phyloP scores from a whole-genome alignment of 1,140 invertebrate species.

The Oedothorax gibbosus region DNA sequence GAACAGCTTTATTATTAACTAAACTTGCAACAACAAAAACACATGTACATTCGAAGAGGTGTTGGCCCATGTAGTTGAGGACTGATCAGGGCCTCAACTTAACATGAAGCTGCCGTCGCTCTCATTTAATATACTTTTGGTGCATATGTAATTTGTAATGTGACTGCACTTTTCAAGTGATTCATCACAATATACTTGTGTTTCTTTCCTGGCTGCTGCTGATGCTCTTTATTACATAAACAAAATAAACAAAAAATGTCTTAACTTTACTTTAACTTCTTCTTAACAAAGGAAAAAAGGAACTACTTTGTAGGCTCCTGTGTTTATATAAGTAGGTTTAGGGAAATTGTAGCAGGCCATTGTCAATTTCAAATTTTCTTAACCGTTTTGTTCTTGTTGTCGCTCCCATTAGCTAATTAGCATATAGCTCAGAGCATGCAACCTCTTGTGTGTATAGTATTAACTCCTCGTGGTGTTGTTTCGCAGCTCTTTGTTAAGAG shows the following conservation, averaged over 20 bases:
- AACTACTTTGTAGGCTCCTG: constrained; percentile 57
- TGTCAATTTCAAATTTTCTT: constrained; percentile 56
- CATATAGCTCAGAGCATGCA: constrained; percentile 56
- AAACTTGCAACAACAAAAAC: not conserved
- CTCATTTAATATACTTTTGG: constrained; percentile 60
- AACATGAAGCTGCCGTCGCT: constrained; percentile 45
- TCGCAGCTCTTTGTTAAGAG: constrained; percentile 42
- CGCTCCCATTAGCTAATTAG: constrained; percentile 57
- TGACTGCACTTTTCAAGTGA: constrained; percentile 55
- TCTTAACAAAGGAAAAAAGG: constrained; percentile 49
- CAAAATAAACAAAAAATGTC: constrained; percentile 36
- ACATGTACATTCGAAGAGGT: constrained; percentile 33
- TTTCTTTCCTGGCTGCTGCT: constrained; percentile 53
- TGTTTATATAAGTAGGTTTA: constrained; percentile 58
- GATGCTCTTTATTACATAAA: constrained; percentile 39
- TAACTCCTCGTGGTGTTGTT: constrained; percentile 53
- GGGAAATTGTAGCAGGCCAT: constrained; percentile 57
- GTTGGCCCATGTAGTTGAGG: constrained; percentile 21
- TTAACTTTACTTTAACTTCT: constrained; percentile 41
- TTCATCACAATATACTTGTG: constrained; percentile 47
- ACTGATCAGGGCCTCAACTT: constrained; percentile 47
- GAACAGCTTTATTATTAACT: not conserved
- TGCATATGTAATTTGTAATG: constrained; percentile 58
- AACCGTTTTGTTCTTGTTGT: constrained; percentile 60
- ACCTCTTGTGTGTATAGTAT: constrained; percentile 60